Conservation (phyloP, 2,113 vertebrate species). For the Thoracochromis brauschi region DNA sequence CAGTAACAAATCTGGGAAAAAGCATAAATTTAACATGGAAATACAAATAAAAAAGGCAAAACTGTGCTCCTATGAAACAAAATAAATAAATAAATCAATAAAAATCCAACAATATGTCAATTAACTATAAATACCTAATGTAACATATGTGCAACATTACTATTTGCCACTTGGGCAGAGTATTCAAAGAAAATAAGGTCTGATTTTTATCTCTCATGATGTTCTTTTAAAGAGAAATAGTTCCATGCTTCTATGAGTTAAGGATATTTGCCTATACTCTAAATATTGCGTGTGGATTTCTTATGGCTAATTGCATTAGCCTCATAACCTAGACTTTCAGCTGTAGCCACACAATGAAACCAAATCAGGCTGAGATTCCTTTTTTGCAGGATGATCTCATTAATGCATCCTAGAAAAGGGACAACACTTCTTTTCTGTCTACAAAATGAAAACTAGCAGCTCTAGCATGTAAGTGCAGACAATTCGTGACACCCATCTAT, state of each 20-base stretch:
- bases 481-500: background rate
- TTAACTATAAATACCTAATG: background rate
- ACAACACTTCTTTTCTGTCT: background rate
- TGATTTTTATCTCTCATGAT: background rate
- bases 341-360: background rate
- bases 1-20: background rate
- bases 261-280: background rate
- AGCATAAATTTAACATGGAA: background rate
- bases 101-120: background rate
- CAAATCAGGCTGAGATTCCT: background rate
- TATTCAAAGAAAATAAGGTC: background rate
- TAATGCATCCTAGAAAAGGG: fast-evolving
- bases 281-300: background rate
- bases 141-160: background rate
- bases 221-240: background rate
- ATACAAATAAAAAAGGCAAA: background rate
- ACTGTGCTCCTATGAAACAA: background rate
- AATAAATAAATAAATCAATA: background rate
- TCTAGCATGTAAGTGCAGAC: background rate
- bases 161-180: background rate
- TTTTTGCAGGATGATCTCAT: background rate
- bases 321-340: background rate
- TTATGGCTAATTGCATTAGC: background rate
- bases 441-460: background rate
- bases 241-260: background rate